phyloP scores from a whole-genome alignment of 2,113 vertebrate species.

The Antigone vipio region DNA sequence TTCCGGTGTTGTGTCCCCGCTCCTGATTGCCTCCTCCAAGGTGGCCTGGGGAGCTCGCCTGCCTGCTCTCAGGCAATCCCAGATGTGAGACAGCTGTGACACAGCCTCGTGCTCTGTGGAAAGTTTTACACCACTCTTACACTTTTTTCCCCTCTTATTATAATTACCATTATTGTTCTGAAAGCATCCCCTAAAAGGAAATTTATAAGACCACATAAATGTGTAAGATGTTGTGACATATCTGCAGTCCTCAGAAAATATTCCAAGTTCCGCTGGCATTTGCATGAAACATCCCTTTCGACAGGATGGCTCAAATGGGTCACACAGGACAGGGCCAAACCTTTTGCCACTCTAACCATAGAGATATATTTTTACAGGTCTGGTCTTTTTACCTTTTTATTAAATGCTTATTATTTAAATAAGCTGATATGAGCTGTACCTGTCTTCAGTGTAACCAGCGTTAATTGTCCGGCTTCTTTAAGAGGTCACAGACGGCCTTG shows the following conservation, averaged over 20 bases:
- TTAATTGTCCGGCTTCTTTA: background rate
- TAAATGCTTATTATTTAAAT: slow-evolving; percentile 4
- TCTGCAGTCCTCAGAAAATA: background rate
- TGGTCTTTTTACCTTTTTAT: background rate
- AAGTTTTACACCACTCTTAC: background rate
- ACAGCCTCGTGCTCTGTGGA: background rate
- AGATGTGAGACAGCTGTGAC: background rate
- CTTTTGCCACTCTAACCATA: background rate
- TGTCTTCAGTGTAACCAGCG: background rate
- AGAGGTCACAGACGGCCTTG: background rate
- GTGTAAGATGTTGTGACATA: background rate
- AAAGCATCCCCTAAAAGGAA: background rate
- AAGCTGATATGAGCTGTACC: background rate
- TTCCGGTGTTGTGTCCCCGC: background rate
- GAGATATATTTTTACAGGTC: background rate
- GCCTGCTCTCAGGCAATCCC: background rate
- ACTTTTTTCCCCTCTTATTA: background rate
- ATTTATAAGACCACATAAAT: background rate
- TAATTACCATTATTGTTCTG: background rate
- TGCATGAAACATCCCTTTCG: background rate
- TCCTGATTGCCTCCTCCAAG: background rate
- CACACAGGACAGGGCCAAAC: background rate
- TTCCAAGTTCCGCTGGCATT: background rate
- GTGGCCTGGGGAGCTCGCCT: background rate
- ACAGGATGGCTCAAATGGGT: background rate